Evolutionary conservation across 2,113 vertebrate genomes (phyloP).

Genomic region (Tragelaphus scriptus): DNA sequence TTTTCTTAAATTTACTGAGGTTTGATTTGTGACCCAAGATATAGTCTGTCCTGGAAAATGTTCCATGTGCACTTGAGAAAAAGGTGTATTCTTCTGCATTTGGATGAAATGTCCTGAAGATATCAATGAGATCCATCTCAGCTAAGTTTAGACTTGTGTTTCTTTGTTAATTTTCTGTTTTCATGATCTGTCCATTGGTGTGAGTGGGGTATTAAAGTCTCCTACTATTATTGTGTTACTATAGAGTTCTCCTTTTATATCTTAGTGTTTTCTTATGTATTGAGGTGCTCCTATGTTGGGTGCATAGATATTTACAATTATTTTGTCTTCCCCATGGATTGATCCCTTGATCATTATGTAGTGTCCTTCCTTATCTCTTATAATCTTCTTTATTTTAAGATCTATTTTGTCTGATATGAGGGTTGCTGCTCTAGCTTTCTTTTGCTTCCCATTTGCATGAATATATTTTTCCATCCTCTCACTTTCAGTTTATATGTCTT

Average conservation of each 20-base stretch:
- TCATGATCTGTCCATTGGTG: too few species aligned
- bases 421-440: not conserved
- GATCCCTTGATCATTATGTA: not conserved
- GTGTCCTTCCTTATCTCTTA: not conserved
- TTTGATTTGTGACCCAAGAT: not conserved
- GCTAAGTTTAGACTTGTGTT: not conserved
- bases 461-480: not conserved
- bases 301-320: not conserved
- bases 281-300: not conserved
- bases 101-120: not conserved
- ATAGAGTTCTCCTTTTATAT: not conserved
- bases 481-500: not conserved
- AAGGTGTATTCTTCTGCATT: not conserved
- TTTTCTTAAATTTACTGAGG: not conserved
- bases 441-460: not conserved
- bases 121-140: not conserved
- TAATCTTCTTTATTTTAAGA: not conserved
- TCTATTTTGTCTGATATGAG: not conserved
- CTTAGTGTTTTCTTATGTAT: not conserved
- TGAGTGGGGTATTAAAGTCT: not conserved
- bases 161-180: not conserved
- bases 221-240: not conserved
- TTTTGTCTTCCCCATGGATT: not conserved
- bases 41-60: not conserved
- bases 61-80: not conserved